Evolutionary conservation across 2,113 vertebrate genomes (phyloP).

Genomic region (Hyperopisus bebe): DNA sequence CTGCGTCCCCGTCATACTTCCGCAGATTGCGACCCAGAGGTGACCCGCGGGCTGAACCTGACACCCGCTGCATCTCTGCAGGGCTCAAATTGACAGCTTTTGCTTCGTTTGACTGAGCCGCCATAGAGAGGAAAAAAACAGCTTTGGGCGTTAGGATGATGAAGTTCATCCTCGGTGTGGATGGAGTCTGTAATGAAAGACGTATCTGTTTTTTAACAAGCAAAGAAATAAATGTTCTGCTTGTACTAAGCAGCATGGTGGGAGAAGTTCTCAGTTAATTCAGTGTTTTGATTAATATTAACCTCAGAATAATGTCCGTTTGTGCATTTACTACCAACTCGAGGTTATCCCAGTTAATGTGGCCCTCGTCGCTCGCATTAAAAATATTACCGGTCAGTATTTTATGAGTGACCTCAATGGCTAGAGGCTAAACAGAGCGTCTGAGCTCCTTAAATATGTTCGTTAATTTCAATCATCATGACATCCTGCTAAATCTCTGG

Average conservation of each 20-base stretch:
- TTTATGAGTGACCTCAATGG: not conserved
- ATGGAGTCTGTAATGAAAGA: not conserved
- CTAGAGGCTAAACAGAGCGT: not conserved
- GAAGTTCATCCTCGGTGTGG: not conserved
- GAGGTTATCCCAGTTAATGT: not conserved
- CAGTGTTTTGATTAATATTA: not conserved
- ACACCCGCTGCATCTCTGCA: not conserved
- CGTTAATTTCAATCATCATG: not conserved
- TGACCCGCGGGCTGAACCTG: conserved; percentile 42
- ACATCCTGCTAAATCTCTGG: not conserved
- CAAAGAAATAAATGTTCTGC: not conserved
- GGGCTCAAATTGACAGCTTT: not conserved
- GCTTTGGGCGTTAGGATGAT: conserved; percentile 9
- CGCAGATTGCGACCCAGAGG: conserved; percentile 64
- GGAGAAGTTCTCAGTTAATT: not conserved
- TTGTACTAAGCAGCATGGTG: not conserved
- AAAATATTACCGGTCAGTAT: not conserved
- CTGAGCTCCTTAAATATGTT: not conserved
- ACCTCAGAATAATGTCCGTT: not conserved
- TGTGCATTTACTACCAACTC: not conserved
- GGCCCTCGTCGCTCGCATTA: not conserved
- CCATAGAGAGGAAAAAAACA: conserved; percentile 1
- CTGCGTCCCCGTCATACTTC: conserved; percentile 75
- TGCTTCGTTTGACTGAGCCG: not conserved
- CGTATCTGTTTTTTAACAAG: not conserved